Evolutionary conservation across 2,888 invertebrate species (phyloP).

Genomic region (Euplagia quadripunctaria): DNA sequence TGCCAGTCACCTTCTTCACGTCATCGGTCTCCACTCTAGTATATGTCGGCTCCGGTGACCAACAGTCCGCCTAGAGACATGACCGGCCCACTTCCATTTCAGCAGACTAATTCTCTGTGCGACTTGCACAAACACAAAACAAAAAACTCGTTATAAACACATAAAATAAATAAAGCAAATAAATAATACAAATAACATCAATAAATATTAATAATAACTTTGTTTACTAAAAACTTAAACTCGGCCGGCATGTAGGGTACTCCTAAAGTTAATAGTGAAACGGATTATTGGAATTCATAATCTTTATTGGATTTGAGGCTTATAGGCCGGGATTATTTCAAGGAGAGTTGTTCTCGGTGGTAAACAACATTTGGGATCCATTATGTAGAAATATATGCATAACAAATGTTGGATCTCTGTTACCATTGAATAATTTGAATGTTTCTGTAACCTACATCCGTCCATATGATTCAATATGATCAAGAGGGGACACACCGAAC

Average conservation of each 20-base stretch:
- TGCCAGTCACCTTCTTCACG: too few relatives aligned
- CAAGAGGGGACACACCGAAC: not conserved
- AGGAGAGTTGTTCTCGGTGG: not conserved
- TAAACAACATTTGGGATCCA: not conserved
- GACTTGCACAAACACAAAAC: too few relatives aligned
- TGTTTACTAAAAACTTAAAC: not conserved
- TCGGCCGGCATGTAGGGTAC: not conserved
- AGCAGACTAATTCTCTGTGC: too few relatives aligned
- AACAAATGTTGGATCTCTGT: not conserved
- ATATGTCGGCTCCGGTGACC: too few relatives aligned
- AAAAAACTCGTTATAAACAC: not conserved
- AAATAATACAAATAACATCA: too few relatives aligned
- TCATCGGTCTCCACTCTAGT: too few relatives aligned
- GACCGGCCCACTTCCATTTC: too few relatives aligned
- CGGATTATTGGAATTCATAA: slow-evolving; percentile 1
- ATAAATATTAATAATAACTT: not conserved
- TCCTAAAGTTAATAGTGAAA: slow-evolving; percentile 5
- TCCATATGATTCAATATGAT: not conserved
- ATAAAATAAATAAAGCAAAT: too few relatives aligned
- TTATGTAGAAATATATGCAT: not conserved
- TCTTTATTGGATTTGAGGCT: slow-evolving; percentile 5
- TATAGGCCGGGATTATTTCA: slow-evolving; percentile 3
- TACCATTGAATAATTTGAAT: slow-evolving; percentile 1
- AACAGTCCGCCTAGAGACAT: too few relatives aligned
- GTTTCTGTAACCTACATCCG: not conserved